Evolutionary conservation across 2,888 invertebrate species (phyloP).

Genomic region (Stenodema calcarata): DNA sequence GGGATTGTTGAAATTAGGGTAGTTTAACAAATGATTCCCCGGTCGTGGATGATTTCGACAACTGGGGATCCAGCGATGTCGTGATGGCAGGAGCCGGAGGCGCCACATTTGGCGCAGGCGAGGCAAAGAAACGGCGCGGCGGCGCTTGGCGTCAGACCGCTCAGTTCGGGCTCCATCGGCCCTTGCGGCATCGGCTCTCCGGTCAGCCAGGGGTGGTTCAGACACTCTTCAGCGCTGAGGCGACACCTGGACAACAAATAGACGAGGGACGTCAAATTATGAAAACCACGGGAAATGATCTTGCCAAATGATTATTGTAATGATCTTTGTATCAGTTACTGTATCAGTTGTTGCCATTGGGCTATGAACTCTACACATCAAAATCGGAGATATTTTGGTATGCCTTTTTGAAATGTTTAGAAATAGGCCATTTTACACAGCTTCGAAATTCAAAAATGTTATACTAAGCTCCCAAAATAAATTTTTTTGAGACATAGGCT

Average conservation of each 20-base stretch:
- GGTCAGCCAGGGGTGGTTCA: constrained; percentile 86
- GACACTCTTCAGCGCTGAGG: constrained; percentile 84
- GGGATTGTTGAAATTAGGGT: not conserved
- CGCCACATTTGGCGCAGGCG: constrained; percentile 64
- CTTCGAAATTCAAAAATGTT: too few species aligned
- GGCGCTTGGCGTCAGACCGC: constrained; percentile 53
- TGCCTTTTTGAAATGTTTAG: too few species aligned
- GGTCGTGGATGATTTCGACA: constrained; percentile 50
- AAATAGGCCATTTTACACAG: too few species aligned
- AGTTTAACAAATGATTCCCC: constrained; percentile 44
- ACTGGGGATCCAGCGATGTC: constrained; percentile 58
- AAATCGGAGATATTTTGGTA: too few species aligned
- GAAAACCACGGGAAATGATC: too few species aligned
- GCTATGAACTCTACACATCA: too few species aligned
- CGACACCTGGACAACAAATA: constrained; percentile 87
- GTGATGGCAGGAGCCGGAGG: constrained; percentile 62
- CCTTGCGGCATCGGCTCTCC: constrained; percentile 55
- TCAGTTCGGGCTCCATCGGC: constrained; percentile 49
- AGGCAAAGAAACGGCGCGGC: constrained; percentile 58
- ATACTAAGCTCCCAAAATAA: too few species aligned
- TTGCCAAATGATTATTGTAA: too few species aligned
- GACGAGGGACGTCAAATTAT: too few species aligned
- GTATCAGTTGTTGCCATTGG: too few species aligned
- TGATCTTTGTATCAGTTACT: too few species aligned
- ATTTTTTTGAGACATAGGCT: too few species aligned